Percentiles rank a stretch among this genome's conserved stretches.
phyloP scores from a whole-genome alignment of 2,797 vertebrate species.

The Amphiprion clarkii region DNA sequence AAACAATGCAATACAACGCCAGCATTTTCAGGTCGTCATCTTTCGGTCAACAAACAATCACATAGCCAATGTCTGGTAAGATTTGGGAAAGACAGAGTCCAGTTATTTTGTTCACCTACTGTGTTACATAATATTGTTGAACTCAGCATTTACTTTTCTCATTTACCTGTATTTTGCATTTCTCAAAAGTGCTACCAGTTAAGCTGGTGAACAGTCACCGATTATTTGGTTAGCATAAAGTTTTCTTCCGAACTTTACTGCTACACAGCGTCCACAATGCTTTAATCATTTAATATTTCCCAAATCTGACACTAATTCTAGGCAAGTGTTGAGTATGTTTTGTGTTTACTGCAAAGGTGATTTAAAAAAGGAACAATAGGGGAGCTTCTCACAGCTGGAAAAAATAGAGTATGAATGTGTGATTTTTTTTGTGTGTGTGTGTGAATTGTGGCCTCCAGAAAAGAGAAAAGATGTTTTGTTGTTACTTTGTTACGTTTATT shows the following conservation, averaged over 20 bases:
- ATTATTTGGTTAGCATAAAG: too few relatives aligned
- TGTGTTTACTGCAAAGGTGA: not conserved
- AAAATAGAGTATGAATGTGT: not conserved
- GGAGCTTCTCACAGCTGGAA: not conserved
- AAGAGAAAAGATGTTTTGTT: not conserved
- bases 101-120: too few relatives aligned
- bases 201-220: not conserved
- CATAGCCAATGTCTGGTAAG: too few relatives aligned
- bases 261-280: not conserved
- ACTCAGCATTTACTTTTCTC: not conserved
- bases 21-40: not conserved
- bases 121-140: not conserved
- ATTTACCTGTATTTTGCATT: not conserved
- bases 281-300: not conserved
- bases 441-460: not conserved
- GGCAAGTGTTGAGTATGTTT: not conserved
- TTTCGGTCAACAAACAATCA: not conserved
- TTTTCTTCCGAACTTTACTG: not conserved
- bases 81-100: not conserved
- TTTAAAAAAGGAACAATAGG: not conserved
- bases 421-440: too few relatives aligned
- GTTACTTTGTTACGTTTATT: not conserved
- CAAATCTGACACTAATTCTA: not conserved
- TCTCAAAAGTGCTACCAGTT: not conserved
- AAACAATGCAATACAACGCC: not conserved